These are phyloP conservation scores for Machimus rusticus DNA, from an alignment of 2,888 invertebrate genomes.

Conservation along the genomic window DNA sequence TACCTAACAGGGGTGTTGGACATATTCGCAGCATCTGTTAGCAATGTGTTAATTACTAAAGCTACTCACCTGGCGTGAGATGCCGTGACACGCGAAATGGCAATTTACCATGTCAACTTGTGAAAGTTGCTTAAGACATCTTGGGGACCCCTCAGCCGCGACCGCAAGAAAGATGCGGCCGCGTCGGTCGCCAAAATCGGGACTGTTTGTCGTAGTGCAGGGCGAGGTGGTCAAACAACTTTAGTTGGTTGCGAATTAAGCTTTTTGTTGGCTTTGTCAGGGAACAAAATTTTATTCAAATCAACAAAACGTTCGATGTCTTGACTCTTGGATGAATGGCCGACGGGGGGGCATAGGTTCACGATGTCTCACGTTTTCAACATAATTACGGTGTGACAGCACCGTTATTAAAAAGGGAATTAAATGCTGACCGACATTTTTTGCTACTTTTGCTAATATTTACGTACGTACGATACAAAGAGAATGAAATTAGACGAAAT, in stretches of 20 bases:
- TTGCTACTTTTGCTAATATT: background rate
- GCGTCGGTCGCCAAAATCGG: background rate
- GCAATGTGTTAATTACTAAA: background rate
- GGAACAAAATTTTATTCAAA: background rate
- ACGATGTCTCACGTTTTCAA: background rate
- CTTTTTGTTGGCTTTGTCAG: background rate
- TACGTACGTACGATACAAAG: background rate
- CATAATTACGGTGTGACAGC: background rate
- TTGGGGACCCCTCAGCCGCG: background rate
- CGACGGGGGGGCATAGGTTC: background rate
- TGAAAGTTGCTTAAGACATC: background rate
- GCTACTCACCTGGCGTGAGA: background rate
- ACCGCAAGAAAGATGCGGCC: background rate
- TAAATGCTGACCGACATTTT: background rate
- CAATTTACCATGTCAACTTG: background rate
- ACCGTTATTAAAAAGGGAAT: background rate
- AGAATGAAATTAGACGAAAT: background rate
- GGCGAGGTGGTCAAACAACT: background rate
- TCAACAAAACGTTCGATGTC: background rate
- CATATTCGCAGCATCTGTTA: background rate
- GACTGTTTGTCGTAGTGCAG: background rate
- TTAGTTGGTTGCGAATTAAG: background rate
- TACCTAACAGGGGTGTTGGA: background rate
- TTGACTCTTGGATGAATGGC: background rate
- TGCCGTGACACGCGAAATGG: background rate